Conservation (phyloP, 2,797 vertebrate species). For the Potorous gilbertii region DNA sequence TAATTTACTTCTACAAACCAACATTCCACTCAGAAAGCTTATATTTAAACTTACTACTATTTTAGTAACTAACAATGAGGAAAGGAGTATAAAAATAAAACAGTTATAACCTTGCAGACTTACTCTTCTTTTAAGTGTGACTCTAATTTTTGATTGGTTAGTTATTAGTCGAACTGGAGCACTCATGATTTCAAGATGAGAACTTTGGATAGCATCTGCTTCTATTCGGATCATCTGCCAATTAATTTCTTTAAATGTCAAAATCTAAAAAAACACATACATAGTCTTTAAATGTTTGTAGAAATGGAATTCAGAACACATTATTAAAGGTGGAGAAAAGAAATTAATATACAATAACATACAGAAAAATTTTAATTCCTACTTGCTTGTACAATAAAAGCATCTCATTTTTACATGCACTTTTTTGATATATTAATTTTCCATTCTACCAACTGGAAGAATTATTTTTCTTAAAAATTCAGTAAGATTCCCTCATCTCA, state of each 20-base stretch:
- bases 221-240: conserved; percentile 99
- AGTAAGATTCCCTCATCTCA: conserved; percentile 29
- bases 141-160: conserved; percentile 97
- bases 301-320: conserved; percentile 11
- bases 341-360: not conserved
- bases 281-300: conserved; percentile 31
- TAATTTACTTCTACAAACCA: not conserved
- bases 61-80: conserved; percentile 29
- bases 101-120: conserved; percentile 69
- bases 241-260: conserved; percentile 99
- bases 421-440: conserved; percentile 42
- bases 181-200: conserved; percentile 95
- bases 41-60: conserved; percentile 30
- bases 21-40: conserved; percentile 28
- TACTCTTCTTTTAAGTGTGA: conserved; percentile 98
- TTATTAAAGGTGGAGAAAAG: not conserved
- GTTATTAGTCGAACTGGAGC: conserved; percentile 98
- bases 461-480: conserved; percentile 35
- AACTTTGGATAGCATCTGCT: conserved; percentile 97
- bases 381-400: not conserved
- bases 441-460: not conserved
- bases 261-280: conserved; percentile 87
- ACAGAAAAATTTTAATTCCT: not conserved
- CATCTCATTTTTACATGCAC: conserved; percentile 35
- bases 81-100: conserved; percentile 35